phyloP scores from a whole-genome alignment of 23 tunicate genomes.

The Phallusia fumigata region DNA sequence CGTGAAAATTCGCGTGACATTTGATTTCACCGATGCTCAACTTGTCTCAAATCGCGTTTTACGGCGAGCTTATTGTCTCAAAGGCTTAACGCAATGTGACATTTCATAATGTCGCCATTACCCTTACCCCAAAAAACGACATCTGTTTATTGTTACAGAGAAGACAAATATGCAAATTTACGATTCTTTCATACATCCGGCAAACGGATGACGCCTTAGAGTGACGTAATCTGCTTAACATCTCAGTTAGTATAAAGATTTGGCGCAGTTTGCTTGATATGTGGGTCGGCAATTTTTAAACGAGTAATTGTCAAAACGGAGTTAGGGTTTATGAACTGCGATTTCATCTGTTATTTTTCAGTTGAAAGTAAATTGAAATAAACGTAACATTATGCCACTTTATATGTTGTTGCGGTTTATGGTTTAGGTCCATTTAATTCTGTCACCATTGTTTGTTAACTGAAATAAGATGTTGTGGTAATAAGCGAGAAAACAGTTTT shows the following conservation, averaged over 20 bases:
- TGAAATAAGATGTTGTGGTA: too few species aligned
- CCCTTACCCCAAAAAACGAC: background rate
- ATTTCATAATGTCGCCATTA: too few species aligned
- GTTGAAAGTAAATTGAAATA: too few species aligned
- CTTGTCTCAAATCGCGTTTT: conserved; percentile 1
- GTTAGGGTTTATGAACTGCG: background rate
- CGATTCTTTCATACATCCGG: background rate
- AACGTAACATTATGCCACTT: too few species aligned
- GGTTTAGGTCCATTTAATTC: too few species aligned
- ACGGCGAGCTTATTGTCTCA: background rate
- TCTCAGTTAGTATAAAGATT: background rate
- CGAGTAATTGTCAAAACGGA: background rate
- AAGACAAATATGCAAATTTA: background rate
- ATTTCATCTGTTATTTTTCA: too few species aligned
- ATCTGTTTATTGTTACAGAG: background rate
- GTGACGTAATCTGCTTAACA: background rate
- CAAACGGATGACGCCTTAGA: background rate
- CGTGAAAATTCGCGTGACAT: too few species aligned
- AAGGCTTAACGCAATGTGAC: background rate
- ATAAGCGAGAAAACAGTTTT: too few species aligned
- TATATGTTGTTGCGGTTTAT: too few species aligned
- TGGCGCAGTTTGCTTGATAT: background rate
- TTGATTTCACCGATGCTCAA: too few species aligned
- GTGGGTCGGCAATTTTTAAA: background rate
- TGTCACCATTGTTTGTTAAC: too few species aligned